A percentile compares a stretch with the other conserved stretches of the same genome.
Evolutionary conservation across 2,113 vertebrate genomes (phyloP).

Genomic region (Grus americana): DNA sequence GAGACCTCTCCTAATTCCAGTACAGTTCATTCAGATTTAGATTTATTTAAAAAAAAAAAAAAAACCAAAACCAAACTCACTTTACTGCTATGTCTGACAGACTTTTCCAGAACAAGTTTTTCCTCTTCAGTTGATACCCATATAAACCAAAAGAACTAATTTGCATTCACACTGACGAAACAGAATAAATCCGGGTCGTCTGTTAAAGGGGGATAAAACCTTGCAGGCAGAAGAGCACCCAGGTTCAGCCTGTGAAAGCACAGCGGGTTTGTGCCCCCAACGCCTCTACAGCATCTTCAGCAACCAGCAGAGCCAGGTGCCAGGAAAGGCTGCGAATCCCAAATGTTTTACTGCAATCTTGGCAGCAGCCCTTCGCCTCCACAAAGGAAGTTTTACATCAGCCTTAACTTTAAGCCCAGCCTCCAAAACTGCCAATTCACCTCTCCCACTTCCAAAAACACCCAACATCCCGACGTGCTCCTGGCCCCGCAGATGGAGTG

Average conservation of each 20-base stretch:
- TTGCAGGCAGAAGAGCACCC: background rate
- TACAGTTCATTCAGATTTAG: background rate
- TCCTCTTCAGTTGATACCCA: conserved; percentile 43
- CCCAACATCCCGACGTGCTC: background rate
- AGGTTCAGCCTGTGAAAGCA: background rate
- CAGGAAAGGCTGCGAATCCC: background rate
- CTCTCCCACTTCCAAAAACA: background rate
- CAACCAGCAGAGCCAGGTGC: background rate
- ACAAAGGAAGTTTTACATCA: background rate
- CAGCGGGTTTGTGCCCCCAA: background rate
- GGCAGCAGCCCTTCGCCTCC: background rate
- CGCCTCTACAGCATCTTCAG: background rate
- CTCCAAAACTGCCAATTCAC: background rate
- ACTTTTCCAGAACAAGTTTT: conserved; percentile 57
- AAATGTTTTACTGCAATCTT: fast-evolving
- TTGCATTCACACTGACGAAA: background rate
- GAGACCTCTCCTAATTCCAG: background rate
- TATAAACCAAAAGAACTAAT: background rate
- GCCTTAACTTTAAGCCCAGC: background rate
- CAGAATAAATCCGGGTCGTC: background rate
- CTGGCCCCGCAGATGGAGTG: fast-evolving
- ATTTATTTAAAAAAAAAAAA: background rate
- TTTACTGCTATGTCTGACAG: conserved; percentile 7
- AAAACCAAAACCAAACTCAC: background rate
- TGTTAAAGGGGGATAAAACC: background rate